Conservation (phyloP, 2,888 invertebrate genomes). For the Liopterus haemorrhoidalis region DNA sequence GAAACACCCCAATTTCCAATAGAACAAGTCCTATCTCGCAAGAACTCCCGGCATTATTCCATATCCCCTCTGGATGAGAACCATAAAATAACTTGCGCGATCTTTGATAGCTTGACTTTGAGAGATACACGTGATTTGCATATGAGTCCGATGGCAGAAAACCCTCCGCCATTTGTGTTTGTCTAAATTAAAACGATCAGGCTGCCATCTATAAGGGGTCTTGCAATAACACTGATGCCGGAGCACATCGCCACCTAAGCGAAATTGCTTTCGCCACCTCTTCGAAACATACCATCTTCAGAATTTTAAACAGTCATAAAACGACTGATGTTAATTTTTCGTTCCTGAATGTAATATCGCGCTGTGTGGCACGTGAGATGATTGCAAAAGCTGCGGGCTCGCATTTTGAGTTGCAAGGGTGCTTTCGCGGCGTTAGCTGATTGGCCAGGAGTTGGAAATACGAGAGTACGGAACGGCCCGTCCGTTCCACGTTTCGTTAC, state of each 20-base stretch:
- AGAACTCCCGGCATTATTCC: slow-evolving; percentile 30
- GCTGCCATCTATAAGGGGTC: not conserved
- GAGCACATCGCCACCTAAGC: slow-evolving; percentile 4
- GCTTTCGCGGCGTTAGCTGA: slow-evolving; percentile 4
- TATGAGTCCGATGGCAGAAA: slow-evolving; percentile 33
- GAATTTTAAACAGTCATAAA: slow-evolving; percentile 48
- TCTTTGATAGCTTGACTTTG: slow-evolving; percentile 29
- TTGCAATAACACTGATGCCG: slow-evolving; percentile 6
- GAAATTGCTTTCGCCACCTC: slow-evolving; percentile 37
- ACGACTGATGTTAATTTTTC: slow-evolving; percentile 48
- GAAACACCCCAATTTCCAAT: slow-evolving; percentile 2
- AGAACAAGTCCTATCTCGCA: slow-evolving; percentile 18
- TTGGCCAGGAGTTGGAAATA: too few relatives aligned
- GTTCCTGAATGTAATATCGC: slow-evolving; percentile 45
- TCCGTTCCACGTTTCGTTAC: too few relatives aligned
- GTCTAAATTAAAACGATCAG: slow-evolving; percentile 20
- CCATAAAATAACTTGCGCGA: slow-evolving; percentile 43
- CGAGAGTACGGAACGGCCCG: too few relatives aligned
- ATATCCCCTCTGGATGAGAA: slow-evolving; percentile 36
- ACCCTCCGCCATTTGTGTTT: slow-evolving; percentile 6
- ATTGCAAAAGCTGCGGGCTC: too few relatives aligned
- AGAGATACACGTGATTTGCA: slow-evolving; percentile 46
- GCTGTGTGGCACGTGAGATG: slow-evolving; percentile 36
- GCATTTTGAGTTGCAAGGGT: not conserved
- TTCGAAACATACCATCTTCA: slow-evolving; percentile 34